phyloP scores from a whole-genome alignment of 2,888 invertebrate species.

The Andrena minutula region DNA sequence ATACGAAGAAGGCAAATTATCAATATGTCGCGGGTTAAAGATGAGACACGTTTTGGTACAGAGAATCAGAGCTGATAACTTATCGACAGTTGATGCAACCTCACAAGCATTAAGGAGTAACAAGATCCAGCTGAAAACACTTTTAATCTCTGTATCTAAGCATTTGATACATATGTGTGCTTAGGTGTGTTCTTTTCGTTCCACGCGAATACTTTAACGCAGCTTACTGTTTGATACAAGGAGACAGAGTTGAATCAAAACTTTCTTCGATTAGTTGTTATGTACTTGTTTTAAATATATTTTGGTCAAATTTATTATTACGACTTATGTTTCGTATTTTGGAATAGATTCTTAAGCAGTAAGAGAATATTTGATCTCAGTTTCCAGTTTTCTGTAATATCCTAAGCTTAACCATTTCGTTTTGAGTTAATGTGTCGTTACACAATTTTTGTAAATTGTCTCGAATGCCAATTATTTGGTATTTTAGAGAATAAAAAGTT shows the following conservation, averaged over 20 bases:
- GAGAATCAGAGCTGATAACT: conserved; percentile 46
- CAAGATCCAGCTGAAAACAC: conserved; percentile 32
- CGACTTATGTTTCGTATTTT: no score
- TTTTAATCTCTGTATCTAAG: conserved; percentile 41
- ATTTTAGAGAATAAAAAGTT: neutral
- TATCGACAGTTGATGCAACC: conserved; percentile 51
- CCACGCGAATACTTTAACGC: neutral
- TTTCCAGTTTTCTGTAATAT: no score
- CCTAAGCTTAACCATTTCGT: no score
- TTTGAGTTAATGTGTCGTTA: no score
- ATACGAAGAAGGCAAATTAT: neutral
- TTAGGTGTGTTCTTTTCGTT: conserved; percentile 23
- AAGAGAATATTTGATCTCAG: no score
- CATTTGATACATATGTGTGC: conserved; percentile 41
- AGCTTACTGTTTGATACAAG: conserved; percentile 1
- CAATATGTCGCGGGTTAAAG: conserved; percentile 4
- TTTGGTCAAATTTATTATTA: neutral
- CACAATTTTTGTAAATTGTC: no score
- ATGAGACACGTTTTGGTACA: neutral
- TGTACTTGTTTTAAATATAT: neutral
- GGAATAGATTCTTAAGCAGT: no score
- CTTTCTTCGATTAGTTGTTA: neutral
- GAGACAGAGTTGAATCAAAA: neutral
- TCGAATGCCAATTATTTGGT: no score
- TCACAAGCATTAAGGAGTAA: conserved; percentile 34